Evolutionary conservation across 2,888 invertebrate species (phyloP).

Genomic region (Augochlorella aurata): DNA sequence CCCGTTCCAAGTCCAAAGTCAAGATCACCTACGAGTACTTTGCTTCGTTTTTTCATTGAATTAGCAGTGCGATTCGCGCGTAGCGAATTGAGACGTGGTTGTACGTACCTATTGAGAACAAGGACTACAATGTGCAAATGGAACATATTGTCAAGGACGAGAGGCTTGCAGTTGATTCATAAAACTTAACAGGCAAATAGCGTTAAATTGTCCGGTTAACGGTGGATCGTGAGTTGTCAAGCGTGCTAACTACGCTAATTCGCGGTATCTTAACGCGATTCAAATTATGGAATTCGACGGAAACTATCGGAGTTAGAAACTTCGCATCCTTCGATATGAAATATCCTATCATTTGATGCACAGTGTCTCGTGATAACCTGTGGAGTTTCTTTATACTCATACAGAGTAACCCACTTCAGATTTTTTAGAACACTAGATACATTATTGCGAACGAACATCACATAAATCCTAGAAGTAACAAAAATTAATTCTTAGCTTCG

Average conservation of each 20-base stretch:
- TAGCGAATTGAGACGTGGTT: background rate
- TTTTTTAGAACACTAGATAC: no score
- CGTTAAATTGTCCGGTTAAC: slow-evolving; percentile 28
- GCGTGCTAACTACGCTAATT: background rate
- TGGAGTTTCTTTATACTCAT: no score
- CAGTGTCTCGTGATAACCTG: no score
- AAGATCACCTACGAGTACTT: background rate
- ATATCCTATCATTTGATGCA: background rate
- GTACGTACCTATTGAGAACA: background rate
- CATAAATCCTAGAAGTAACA: no score
- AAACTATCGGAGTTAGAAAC: background rate
- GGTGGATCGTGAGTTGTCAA: slow-evolving; percentile 10
- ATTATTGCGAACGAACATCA: no score
- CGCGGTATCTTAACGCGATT: slow-evolving; percentile 11
- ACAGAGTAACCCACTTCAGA: no score
- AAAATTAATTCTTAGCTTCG: no score
- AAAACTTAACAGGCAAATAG: slow-evolving; percentile 45
- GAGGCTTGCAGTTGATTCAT: slow-evolving; percentile 51
- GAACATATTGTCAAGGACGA: slow-evolving; percentile 48
- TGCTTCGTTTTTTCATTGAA: background rate
- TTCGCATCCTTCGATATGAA: background rate
- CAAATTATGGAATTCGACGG: slow-evolving; percentile 7
- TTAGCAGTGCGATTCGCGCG: background rate
- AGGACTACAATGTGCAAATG: slow-evolving; percentile 8
- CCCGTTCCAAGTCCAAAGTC: no score